Evolutionary conservation across 1,140 invertebrate genomes (phyloP).

Genomic region (Dendrolimus punctatus): DNA sequence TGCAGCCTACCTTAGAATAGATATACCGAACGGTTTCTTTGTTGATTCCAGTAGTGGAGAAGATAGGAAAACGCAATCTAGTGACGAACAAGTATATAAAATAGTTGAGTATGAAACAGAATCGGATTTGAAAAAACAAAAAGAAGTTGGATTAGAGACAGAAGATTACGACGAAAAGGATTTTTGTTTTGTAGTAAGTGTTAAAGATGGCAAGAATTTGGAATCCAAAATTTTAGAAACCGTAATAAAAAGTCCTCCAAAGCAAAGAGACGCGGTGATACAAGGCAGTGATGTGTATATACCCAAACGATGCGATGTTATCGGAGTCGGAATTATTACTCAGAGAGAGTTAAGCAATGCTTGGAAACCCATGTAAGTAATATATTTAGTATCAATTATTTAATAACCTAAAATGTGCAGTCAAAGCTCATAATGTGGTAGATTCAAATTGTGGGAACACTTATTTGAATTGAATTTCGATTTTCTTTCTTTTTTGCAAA

Average conservation of each 20-base stretch:
- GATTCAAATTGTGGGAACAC: too few species aligned
- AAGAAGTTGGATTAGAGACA: constrained; percentile 16
- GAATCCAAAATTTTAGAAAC: constrained; percentile 23
- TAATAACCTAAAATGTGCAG: too few species aligned
- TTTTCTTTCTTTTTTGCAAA: background rate
- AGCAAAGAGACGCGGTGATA: constrained; percentile 27
- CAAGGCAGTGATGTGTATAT: constrained; percentile 34
- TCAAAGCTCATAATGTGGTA: too few species aligned
- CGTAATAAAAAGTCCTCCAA: constrained; percentile 16
- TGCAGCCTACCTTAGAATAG: constrained; percentile 41
- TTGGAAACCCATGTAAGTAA: constrained; percentile 41
- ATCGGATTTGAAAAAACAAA: constrained; percentile 18
- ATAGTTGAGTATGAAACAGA: constrained; percentile 49
- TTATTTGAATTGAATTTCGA: too few species aligned
- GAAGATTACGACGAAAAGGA: constrained; percentile 19
- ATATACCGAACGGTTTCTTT: constrained; percentile 47
- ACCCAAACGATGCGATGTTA: constrained; percentile 35
- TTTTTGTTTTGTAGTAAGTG: constrained; percentile 21
- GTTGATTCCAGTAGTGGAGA: constrained; percentile 30
- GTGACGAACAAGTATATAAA: constrained; percentile 53
- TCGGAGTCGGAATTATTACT: constrained; percentile 45
- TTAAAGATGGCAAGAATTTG: constrained; percentile 15
- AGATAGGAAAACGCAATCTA: constrained; percentile 20
- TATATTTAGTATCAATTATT: background rate
- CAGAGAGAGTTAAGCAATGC: constrained; percentile 33